Conservation (phyloP, 2,113 vertebrate species). For the Accipiter cooperii region DNA sequence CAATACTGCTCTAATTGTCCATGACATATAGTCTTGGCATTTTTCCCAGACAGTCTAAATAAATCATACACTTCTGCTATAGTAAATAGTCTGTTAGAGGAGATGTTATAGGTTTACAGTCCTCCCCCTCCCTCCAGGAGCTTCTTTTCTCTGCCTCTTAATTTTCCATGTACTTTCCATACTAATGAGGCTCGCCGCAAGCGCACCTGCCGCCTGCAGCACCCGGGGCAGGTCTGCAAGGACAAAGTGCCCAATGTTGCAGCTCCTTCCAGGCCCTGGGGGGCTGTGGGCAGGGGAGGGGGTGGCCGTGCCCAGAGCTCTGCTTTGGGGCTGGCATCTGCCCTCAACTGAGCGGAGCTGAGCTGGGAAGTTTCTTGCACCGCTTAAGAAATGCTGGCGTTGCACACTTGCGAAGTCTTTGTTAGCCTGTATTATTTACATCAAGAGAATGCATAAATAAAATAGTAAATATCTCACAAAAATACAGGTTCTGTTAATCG, state of each 20-base stretch:
- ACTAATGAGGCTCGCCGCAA: not conserved
- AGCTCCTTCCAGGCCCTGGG: not conserved
- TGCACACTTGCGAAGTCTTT: not conserved
- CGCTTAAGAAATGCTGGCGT: fast-evolving
- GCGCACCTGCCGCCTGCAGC: not conserved
- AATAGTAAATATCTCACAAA: slow-evolving; percentile 1
- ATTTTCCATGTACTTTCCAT: slow-evolving; percentile 39
- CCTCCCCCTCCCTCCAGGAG: not conserved
- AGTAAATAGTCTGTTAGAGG: slow-evolving; percentile 48
- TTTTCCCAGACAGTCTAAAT: slow-evolving; percentile 64
- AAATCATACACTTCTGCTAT: slow-evolving; percentile 62
- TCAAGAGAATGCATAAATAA: slow-evolving; percentile 32
- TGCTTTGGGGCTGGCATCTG: not conserved
- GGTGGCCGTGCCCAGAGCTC: not conserved
- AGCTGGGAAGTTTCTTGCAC: not conserved
- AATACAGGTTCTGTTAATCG: not conserved
- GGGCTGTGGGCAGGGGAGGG: not conserved
- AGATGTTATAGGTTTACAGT: slow-evolving; percentile 31
- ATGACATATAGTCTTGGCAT: slow-evolving; percentile 67
- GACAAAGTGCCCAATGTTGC: not conserved
- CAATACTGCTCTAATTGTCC: slow-evolving; percentile 62
- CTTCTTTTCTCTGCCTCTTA: slow-evolving; percentile 28
- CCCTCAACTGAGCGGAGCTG: fast-evolving
- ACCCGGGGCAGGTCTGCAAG: not conserved
- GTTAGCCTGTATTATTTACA: slow-evolving; percentile 34